phyloP scores from a whole-genome alignment of 1,140 invertebrate species.

The Nasonia longicornis region DNA sequence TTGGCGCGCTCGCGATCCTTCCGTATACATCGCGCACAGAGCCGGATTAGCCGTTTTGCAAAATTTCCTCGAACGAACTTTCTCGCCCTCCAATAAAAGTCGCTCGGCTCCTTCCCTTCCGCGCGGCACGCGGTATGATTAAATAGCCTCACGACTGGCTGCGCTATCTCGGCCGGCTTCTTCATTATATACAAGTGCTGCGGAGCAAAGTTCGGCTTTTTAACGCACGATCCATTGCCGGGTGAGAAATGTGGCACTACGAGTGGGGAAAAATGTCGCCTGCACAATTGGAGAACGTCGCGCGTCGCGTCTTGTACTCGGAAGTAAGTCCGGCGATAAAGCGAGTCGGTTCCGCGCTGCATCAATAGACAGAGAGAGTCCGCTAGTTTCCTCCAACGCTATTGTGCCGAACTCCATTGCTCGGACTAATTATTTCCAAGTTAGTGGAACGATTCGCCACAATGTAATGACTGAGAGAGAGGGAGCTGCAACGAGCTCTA shows the following conservation, averaged over 20 bases:
- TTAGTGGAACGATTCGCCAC: slow-evolving; percentile 65
- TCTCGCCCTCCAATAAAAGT: neutral
- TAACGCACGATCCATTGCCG: neutral
- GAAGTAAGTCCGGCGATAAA: slow-evolving; percentile 23
- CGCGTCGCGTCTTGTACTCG: neutral
- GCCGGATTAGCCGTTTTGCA: neutral
- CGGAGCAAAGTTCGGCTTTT: neutral
- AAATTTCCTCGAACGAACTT: neutral
- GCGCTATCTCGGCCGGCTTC: neutral
- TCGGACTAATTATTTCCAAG: slow-evolving; percentile 68
- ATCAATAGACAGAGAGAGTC: slow-evolving; percentile 18
- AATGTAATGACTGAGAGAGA: slow-evolving; percentile 63
- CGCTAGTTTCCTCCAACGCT: slow-evolving; percentile 46
- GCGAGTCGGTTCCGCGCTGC: slow-evolving; percentile 28
- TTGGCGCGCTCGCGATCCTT: neutral
- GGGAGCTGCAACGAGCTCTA: slow-evolving; percentile 50
- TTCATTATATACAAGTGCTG: neutral
- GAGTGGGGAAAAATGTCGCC: neutral
- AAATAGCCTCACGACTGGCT: neutral
- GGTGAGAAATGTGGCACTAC: no score
- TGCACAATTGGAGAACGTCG: neutral
- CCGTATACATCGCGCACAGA: neutral
- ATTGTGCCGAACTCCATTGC: slow-evolving; percentile 66
- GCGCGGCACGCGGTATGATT: neutral
- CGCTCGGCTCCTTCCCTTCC: neutral